Percentiles rank a stretch among this genome's conserved stretches.
These are phyloP conservation scores for Leucosticte australis DNA, from an alignment of 2,113 vertebrate genomes.

Conservation along the genomic window DNA sequence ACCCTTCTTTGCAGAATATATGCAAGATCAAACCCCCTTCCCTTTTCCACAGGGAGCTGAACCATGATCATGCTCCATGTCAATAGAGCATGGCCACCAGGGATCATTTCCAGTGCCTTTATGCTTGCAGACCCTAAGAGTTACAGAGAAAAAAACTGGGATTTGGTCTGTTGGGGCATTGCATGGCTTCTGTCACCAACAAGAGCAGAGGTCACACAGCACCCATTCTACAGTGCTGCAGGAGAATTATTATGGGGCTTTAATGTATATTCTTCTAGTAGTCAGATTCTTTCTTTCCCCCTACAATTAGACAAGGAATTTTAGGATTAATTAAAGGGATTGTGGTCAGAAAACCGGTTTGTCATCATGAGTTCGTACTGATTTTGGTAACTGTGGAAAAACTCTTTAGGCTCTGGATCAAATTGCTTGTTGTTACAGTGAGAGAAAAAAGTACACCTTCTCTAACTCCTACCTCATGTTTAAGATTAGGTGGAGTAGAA, in stretches of 20 bases:
- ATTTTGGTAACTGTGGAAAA: neutral
- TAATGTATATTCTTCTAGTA: neutral
- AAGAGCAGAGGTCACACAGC: neutral
- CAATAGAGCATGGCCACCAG: neutral
- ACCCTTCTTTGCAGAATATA: neutral
- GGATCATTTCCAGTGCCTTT: neutral
- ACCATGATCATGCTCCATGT: neutral
- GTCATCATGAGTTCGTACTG: neutral
- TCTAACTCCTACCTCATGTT: neutral
- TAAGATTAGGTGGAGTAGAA: neutral
- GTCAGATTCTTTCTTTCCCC: neutral
- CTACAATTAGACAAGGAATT: neutral
- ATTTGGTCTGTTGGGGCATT: neutral
- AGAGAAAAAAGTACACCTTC: neutral
- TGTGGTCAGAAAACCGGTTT: neutral
- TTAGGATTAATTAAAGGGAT: neutral
- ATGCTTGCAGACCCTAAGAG: neutral
- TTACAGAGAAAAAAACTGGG: neutral
- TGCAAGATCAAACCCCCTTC: neutral
- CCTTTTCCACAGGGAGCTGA: neutral
- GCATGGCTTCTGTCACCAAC: neutral
- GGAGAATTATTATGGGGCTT: neutral
- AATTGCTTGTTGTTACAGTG: neutral
- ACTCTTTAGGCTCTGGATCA: neutral
- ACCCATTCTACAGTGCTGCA: rapidly evolving